A percentile compares a stretch with the other conserved stretches of the same genome.
Evolutionary conservation across 2,113 vertebrate genomes (phyloP).

Genomic region (Manacus vitellinus): DNA sequence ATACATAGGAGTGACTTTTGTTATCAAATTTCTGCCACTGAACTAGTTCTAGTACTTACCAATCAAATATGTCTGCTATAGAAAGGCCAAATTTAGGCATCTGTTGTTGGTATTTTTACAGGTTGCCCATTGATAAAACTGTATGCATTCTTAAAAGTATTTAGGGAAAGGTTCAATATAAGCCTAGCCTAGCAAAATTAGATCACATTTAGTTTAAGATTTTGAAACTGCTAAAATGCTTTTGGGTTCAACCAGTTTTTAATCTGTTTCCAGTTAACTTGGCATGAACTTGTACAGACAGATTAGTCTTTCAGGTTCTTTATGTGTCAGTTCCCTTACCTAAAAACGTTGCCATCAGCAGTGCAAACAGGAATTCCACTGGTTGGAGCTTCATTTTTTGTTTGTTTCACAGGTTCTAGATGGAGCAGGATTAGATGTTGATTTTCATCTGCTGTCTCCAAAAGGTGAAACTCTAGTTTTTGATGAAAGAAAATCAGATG

Average conservation of each 20-base stretch:
- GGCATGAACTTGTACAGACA: neutral
- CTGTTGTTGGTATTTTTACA: neutral
- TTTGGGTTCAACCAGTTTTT: neutral
- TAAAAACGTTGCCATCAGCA: neutral
- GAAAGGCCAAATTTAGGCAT: neutral
- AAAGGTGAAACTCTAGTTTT: slow-evolving; percentile 84
- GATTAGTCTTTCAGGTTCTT: neutral
- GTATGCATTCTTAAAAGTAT: neutral
- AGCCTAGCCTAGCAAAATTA: neutral
- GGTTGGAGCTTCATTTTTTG: neutral
- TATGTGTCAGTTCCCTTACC: neutral
- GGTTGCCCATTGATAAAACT: neutral
- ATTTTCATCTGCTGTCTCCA: slow-evolving; percentile 89
- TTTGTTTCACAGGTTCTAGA: slow-evolving; percentile 86
- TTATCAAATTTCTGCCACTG: neutral
- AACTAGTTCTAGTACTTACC: neutral
- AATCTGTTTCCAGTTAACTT: neutral
- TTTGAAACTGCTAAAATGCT: neutral
- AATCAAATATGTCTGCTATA: neutral
- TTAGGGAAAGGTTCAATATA: neutral
- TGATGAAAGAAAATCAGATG: slow-evolving; percentile 93
- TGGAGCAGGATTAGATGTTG: slow-evolving; percentile 91
- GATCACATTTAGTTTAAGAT: neutral
- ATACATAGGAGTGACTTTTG: neutral
- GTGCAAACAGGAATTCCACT: neutral